phyloP scores from a whole-genome alignment of 2,888 invertebrate species.

The Gryllus longicercus region DNA sequence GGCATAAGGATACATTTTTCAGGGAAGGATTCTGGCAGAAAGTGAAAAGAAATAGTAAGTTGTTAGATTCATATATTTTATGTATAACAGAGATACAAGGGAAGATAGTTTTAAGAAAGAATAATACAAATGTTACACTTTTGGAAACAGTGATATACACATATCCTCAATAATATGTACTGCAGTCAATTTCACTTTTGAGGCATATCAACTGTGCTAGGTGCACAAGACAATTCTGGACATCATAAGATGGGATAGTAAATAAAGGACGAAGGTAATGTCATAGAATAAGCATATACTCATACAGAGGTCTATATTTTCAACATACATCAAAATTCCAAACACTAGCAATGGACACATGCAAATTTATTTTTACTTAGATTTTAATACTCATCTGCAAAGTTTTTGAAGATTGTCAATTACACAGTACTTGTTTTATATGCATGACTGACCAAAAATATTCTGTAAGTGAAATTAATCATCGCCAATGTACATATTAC shows the following conservation, averaged over 20 bases:
- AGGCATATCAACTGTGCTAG: slow-evolving; percentile 2
- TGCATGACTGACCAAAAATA: neutral
- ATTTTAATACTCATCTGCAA: no score
- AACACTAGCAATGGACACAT: no score
- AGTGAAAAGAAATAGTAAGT: neutral
- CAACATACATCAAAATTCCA: no score
- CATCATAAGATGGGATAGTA: no score
- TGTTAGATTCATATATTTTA: neutral
- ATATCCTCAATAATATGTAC: neutral
- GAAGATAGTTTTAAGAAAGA: neutral
- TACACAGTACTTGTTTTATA: neutral
- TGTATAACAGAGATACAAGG: slow-evolving; percentile 17
- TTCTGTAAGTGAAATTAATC: neutral
- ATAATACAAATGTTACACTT: slow-evolving; percentile 17
- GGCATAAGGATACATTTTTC: no score
- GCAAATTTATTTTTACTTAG: no score
- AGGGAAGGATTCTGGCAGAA: neutral
- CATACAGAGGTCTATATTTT: no score
- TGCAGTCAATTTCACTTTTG: neutral
- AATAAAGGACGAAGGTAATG: no score
- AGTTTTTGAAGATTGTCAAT: neutral
- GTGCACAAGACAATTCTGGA: no score
- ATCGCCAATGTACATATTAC: neutral
- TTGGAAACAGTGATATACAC: neutral
- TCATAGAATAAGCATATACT: no score